phyloP scores from a whole-genome alignment of 2,797 vertebrate genomes.

The Centropyge bicolor region DNA sequence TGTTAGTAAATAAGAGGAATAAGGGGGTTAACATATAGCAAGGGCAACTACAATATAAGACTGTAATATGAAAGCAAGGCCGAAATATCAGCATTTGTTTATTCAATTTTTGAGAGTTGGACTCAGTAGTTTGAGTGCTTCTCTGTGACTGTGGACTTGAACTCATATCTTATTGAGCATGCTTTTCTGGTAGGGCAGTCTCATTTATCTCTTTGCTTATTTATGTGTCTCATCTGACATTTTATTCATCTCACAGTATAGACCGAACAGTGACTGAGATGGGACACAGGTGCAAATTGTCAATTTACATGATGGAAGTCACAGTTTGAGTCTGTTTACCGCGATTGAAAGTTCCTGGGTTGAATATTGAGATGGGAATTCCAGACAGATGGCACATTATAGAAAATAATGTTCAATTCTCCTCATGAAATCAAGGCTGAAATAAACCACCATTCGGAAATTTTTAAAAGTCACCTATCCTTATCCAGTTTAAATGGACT shows the following conservation, averaged over 20 bases:
- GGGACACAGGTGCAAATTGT: slow-evolving; percentile 44
- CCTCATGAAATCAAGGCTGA: slow-evolving; percentile 2
- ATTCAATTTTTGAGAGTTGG: slow-evolving; percentile 1
- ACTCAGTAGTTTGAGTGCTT: neutral
- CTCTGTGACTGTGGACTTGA: neutral
- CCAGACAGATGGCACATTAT: neutral
- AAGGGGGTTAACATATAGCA: neutral
- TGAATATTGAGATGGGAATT: slow-evolving; percentile 17
- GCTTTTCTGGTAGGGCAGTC: neutral
- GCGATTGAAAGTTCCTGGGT: slow-evolving; percentile 15
- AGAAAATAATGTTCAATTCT: slow-evolving; percentile 14
- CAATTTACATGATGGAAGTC: slow-evolving; percentile 47
- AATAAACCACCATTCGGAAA: neutral
- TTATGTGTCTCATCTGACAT: slow-evolving; percentile 25
- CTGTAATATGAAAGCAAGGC: slow-evolving; percentile 58
- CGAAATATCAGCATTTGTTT: neutral
- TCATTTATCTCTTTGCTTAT: slow-evolving; percentile 25
- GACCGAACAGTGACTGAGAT: slow-evolving; percentile 16
- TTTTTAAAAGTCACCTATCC: neutral
- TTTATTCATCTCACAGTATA: slow-evolving; percentile 8
- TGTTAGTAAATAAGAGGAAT: slow-evolving; percentile 17
- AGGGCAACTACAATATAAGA: slow-evolving; percentile 82
- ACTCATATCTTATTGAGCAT: neutral
- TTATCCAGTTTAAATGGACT: neutral
- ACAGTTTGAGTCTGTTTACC: slow-evolving; percentile 23